Evolutionary conservation across 1,140 invertebrate genomes (phyloP), one percentile per base, ranked within the genome.

Genomic region (Physella acuta): DNA sequence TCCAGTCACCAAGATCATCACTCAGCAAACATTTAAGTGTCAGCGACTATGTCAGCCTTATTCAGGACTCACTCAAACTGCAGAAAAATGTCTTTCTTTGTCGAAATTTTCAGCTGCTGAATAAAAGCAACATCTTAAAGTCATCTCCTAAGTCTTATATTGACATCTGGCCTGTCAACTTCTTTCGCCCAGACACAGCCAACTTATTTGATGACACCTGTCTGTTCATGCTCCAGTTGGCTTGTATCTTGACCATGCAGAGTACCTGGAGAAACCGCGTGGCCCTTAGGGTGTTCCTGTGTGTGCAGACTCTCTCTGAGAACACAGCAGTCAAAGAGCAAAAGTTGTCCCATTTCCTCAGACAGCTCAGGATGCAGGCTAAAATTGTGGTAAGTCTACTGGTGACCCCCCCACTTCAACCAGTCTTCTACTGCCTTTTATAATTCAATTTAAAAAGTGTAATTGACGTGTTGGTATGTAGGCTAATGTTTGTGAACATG

Each of bases 41-140:
- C 4, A 61, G 76, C 20, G 93, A 99, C 82, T 99, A 96, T 87
- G 93, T 99, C 3, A 89, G 90, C 33, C 92, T 98, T 84, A 89
- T 98, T 37, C 87, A 89, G 20, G 93, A 97, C 85, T 89, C 68
- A 62, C 85, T 98, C 30, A 91, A 92, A 75, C 91, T 99, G 88
- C 92, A 93, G 75, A 99, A 99, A 82, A 99, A 98, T 86, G 86
- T 98, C 0, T 95, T 94, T 79, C 79, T 99, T 0, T 97, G 94
- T 79, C 86, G 97, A 56, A 92, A 98, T 84, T 99, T 99, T 80
- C 89, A 94, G 66, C 85, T 86, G 14, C 85, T 98, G 37, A 91
- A 97, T 71, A 88, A 87, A 69, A 73, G 79, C 16, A 68, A 60
- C 4, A 71, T 85, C 5, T 62, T 84, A 5, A 77, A 80, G 72